Evolutionary conservation across 2,888 invertebrate species (phyloP).

Genomic region (Drosophila recens): DNA sequence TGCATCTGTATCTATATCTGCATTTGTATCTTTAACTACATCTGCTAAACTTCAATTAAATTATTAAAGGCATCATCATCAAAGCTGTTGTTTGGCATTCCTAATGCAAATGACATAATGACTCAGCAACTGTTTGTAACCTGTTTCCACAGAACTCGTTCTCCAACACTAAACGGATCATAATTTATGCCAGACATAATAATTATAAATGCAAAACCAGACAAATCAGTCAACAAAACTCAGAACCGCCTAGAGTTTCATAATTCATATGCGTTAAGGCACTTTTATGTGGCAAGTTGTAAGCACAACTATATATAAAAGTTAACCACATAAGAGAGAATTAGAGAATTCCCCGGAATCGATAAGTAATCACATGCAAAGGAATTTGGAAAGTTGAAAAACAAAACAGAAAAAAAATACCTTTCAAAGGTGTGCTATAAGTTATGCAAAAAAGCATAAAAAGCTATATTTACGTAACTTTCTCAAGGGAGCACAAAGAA

Average conservation of each 20-base stretch:
- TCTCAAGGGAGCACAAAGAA: neutral
- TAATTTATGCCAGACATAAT: constrained; percentile 51
- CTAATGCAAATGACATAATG: constrained; percentile 53
- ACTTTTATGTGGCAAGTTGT: constrained; percentile 17
- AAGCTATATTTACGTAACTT: constrained; percentile 30
- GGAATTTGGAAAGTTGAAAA: constrained; percentile 35
- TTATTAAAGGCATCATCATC: constrained; percentile 12
- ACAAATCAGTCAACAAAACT: constrained; percentile 23
- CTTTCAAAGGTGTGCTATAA: neutral
- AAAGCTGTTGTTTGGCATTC: constrained; percentile 26
- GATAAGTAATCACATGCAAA: constrained; percentile 45
- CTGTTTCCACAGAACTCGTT: constrained; percentile 45
- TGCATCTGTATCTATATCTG: constrained; percentile 12
- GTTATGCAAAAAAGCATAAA: constrained; percentile 8
- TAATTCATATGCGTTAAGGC: constrained; percentile 25
- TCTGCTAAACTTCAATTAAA: constrained; percentile 20
- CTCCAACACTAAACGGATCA: constrained; percentile 18
- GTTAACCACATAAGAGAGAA: constrained; percentile 1
- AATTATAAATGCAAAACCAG: constrained; percentile 25
- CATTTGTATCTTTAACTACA: constrained; percentile 7
- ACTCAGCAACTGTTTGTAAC: constrained; percentile 45
- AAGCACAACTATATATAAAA: constrained; percentile 9
- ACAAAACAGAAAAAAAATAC: neutral
- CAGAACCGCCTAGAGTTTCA: constrained; percentile 40
- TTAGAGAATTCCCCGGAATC: constrained; percentile 28